phyloP scores from a whole-genome alignment of 1,140 invertebrate species.

The Pomacea maculata region DNA sequence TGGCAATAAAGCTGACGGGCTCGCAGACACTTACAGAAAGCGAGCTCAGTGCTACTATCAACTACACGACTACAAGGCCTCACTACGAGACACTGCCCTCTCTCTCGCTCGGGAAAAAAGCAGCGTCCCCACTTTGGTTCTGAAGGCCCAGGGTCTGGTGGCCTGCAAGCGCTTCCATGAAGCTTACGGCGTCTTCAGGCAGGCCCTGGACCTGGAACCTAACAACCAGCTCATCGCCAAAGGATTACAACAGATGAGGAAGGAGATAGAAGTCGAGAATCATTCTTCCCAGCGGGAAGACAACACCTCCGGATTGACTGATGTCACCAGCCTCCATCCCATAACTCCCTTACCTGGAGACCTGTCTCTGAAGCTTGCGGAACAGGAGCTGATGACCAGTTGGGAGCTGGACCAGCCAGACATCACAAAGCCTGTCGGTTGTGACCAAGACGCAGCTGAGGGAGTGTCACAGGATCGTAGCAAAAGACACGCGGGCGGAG shows the following conservation, averaged over 20 bases:
- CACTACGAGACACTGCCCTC: conserved; percentile 29
- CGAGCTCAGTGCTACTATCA: conserved; percentile 26
- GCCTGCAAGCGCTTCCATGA: conserved; percentile 33
- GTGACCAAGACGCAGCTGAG: conserved; percentile 3
- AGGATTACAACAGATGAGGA: conserved; percentile 31
- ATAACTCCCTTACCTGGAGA: conserved; percentile 45
- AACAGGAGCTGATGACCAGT: conserved; percentile 38
- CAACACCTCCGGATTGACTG: background rate
- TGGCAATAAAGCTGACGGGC: too few species aligned
- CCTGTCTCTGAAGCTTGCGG: conserved; percentile 35
- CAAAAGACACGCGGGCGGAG: conserved; percentile 18
- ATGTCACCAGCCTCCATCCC: conserved; percentile 40
- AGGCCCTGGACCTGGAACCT: conserved; percentile 37
- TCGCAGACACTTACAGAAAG: conserved; percentile 24
- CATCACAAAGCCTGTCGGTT: background rate
- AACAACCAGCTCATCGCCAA: conserved; percentile 29
- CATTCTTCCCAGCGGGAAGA: conserved; percentile 20
- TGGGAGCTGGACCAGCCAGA: conserved; percentile 33
- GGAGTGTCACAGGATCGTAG: conserved; percentile 11
- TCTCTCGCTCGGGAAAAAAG: conserved; percentile 19
- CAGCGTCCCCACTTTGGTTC: conserved; percentile 24
- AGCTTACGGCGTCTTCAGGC: conserved; percentile 31
- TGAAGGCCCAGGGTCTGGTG: conserved; percentile 29
- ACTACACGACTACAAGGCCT: conserved; percentile 24
- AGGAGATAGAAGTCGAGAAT: conserved; percentile 23